phyloP scores from a whole-genome alignment of 2,888 invertebrate species.

The Scaptomyza flava region DNA sequence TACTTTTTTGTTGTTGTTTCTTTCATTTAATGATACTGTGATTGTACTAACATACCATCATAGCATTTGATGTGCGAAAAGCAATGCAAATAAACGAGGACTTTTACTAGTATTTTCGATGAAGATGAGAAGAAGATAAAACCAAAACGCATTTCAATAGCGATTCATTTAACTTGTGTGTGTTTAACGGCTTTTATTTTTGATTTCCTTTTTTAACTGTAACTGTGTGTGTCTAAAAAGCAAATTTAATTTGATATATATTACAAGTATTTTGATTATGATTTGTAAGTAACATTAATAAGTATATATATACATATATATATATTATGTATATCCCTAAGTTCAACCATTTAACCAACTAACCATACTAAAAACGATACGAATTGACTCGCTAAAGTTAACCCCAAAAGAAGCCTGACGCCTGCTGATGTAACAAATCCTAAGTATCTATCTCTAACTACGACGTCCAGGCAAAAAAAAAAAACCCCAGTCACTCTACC shows the following conservation, averaged over 20 bases:
- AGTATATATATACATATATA: constrained; percentile 1
- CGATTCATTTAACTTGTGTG: constrained; percentile 31
- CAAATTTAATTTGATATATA: constrained; percentile 41
- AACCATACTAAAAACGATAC: constrained; percentile 68
- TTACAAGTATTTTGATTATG: constrained; percentile 39
- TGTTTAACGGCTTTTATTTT: constrained; percentile 38
- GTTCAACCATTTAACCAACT: constrained; percentile 68
- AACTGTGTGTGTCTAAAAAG: constrained; percentile 67
- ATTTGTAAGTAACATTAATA: constrained; percentile 51
- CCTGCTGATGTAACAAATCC: constrained; percentile 40
- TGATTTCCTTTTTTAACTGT: constrained; percentile 45
- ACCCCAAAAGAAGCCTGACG: constrained; percentile 39
- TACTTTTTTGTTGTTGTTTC: constrained; percentile 82
- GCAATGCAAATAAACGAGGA: constrained; percentile 35
- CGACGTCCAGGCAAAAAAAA: constrained; percentile 1
- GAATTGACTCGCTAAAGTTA: constrained; percentile 17
- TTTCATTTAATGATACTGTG: constrained; percentile 45
- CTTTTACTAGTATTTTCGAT: constrained; percentile 15
- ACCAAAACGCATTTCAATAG: constrained; percentile 18
- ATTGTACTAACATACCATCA: constrained; percentile 7
- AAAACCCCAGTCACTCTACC: constrained; percentile 1
- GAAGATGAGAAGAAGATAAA: constrained; percentile 31
- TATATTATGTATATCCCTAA: constrained; percentile 26
- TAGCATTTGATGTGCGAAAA: constrained; percentile 34
- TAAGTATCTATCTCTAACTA: constrained; percentile 25